phyloP scores from a whole-genome alignment of 2,113 vertebrate genomes.

The Athene cunicularia region DNA sequence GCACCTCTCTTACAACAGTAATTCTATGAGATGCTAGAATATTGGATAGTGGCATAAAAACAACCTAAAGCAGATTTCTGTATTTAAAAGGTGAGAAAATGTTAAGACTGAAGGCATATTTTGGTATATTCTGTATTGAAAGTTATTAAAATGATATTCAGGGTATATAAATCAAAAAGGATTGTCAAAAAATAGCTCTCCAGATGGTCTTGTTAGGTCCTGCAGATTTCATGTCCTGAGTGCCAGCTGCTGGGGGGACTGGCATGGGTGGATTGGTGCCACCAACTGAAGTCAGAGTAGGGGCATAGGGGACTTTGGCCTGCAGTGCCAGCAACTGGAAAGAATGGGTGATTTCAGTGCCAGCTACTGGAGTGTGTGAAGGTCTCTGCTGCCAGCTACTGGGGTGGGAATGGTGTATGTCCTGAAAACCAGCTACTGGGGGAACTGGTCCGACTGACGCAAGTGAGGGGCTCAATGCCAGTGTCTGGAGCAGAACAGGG shows the following conservation, averaged over 20 bases:
- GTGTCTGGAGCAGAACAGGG: rapidly evolving
- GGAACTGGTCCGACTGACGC: neutral
- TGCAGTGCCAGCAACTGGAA: neutral
- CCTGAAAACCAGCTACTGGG: neutral
- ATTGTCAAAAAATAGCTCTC: neutral
- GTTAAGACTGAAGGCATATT: neutral
- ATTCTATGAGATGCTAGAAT: neutral
- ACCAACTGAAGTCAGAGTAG: neutral
- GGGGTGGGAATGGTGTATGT: too few relatives aligned
- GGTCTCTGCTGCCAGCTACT: neutral
- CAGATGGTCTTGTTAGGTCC: neutral
- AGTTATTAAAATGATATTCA: neutral
- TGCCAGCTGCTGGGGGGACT: neutral
- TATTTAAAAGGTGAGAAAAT: neutral
- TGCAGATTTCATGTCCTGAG: neutral
- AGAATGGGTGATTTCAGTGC: neutral
- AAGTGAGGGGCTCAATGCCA: neutral
- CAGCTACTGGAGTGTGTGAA: neutral
- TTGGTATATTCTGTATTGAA: neutral
- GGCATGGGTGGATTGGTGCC: neutral
- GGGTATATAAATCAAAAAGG: neutral
- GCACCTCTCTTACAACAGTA: neutral
- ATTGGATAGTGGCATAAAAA: neutral
- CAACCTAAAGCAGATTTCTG: neutral
- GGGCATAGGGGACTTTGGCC: neutral